Conservation (phyloP, 2,797 vertebrate genomes). For the Gorsachius magnificus region DNA sequence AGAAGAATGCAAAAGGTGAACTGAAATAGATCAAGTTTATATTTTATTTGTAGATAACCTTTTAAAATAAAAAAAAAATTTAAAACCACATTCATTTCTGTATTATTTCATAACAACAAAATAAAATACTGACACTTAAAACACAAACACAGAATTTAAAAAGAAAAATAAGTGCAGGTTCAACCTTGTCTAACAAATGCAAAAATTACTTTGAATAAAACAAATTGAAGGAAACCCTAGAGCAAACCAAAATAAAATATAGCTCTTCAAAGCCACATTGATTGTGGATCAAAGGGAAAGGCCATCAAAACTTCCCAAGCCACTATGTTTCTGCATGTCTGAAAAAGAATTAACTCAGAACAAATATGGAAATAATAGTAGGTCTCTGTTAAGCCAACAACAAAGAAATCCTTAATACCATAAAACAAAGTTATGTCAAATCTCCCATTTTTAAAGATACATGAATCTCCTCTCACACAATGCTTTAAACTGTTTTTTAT, state of each 20-base stretch:
- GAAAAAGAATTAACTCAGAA: conserved; percentile 74
- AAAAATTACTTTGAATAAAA: conserved; percentile 69
- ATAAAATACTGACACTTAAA: not conserved
- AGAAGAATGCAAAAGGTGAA: not conserved
- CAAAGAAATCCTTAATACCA: conserved; percentile 75
- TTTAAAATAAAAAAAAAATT: not conserved
- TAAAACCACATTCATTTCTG: not conserved
- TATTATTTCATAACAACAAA: not conserved
- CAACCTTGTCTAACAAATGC: conserved; percentile 13
- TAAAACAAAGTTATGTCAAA: conserved; percentile 76
- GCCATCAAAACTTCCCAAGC: conserved; percentile 71
- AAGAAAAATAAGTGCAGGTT: not conserved
- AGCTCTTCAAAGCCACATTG: conserved; percentile 69
- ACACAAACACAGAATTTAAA: not conserved
- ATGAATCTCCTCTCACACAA: conserved; percentile 60
- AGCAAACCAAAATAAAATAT: conserved; percentile 55
- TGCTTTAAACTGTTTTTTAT: conserved; percentile 74
- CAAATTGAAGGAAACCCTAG: conserved; percentile 41
- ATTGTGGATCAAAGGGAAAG: conserved; percentile 70
- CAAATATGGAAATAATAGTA: conserved; percentile 76
- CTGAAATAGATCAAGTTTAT: not conserved
- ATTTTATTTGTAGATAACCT: not conserved
- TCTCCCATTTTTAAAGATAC: conserved; percentile 69
- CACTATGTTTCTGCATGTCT: conserved; percentile 64
- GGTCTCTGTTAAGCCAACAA: conserved; percentile 74